Base-by-base conservation (phyloP, 2,797 vertebrate species). In the Sebastes minor region DNA sequence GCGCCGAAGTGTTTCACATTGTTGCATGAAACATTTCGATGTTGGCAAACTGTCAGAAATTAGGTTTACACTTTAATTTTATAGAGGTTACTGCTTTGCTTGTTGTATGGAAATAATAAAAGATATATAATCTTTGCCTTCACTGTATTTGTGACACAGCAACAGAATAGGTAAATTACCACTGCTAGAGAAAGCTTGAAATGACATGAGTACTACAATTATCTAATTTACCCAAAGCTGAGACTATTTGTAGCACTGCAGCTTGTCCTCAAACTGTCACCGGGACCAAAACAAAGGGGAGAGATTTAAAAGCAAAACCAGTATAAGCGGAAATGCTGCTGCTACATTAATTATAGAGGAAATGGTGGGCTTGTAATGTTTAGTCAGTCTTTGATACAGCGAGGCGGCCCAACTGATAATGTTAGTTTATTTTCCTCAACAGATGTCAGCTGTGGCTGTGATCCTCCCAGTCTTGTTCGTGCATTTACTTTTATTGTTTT, bases 361-460 rank as follows among this genome's bases (percentile, higher is more conserved):
- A 89, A 76, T 62, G 28, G 55, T 70, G 61, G 62, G 69, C n/a
- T 71, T 74, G 79, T 80, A 66, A 75, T 85, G 78, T 85, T 90
- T 88, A 76, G 42, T 82, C 23, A 38, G 13, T 69, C 55, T 75
- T 71, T 75, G 71, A 76, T 77, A 77, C 8, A 25, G 61, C 53
- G 64, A 69, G 23, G 14, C 66, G 57, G 56, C 53, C 38, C 33
- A 66, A 52, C 71, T 81, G 70, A 81, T 78, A 49, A 71, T 56
- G 9, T 55, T 56, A 32, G 52, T 68, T 22, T 67, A 22, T 30
- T 73, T 73, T 55, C 33, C 28, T 30, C 9, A 22, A 65, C 53
- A 46, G 52, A 64, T 33, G 38, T 27, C 25, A 27, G 59, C 12
- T 76, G n/a, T 35, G 27, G 20, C 38, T 59, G 49, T 22, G 52